Percentiles rank a stretch among this genome's conserved stretches.
These are phyloP conservation scores for Notodonta dromedarius DNA, from an alignment of 2,888 invertebrate species.

Conservation along the genomic window DNA sequence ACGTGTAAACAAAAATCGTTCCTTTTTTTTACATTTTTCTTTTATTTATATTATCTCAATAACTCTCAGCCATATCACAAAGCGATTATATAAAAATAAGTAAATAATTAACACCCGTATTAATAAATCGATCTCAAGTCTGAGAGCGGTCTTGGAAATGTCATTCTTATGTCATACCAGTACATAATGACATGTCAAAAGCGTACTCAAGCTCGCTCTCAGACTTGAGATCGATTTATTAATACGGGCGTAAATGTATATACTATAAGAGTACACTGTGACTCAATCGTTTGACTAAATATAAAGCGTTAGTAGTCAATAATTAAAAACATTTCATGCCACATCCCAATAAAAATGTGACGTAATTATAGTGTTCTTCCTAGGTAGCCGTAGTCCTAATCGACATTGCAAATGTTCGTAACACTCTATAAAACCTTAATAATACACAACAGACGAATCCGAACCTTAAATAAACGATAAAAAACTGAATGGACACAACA, in stretches of 20 bases:
- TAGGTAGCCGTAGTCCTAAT: constrained; percentile 37
- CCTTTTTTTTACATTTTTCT: constrained; percentile 45
- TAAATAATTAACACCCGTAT: constrained; percentile 46
- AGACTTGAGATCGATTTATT: too few species aligned
- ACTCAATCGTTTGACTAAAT: constrained; percentile 24
- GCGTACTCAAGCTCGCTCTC: too few species aligned
- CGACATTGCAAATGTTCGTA: constrained; percentile 28
- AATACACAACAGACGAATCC: constrained; percentile 38
- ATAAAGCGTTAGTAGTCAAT: constrained; percentile 31
- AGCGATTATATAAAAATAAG: constrained; percentile 67
- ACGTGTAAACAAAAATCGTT: constrained; percentile 29
- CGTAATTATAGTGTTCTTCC: constrained; percentile 11
- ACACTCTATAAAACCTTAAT: constrained; percentile 26
- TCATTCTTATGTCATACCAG: too few species aligned
- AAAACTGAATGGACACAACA: constrained; percentile 72
- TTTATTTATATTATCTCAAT: constrained; percentile 26
- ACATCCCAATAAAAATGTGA: constrained; percentile 25
- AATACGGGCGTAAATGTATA: constrained; percentile 40
- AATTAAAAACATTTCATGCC: constrained; percentile 26
- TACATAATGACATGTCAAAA: too few species aligned
- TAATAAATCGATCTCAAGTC: too few species aligned
- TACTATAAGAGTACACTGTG: constrained; percentile 47
- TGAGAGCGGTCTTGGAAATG: too few species aligned
- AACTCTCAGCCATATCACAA: constrained; percentile 71
- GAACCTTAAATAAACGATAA: constrained; percentile 36